Evolutionary conservation across 2,888 invertebrate genomes (phyloP), one percentile per base, ranked within the genome.

Genomic region (Synanthedon tipuliformis): DNA sequence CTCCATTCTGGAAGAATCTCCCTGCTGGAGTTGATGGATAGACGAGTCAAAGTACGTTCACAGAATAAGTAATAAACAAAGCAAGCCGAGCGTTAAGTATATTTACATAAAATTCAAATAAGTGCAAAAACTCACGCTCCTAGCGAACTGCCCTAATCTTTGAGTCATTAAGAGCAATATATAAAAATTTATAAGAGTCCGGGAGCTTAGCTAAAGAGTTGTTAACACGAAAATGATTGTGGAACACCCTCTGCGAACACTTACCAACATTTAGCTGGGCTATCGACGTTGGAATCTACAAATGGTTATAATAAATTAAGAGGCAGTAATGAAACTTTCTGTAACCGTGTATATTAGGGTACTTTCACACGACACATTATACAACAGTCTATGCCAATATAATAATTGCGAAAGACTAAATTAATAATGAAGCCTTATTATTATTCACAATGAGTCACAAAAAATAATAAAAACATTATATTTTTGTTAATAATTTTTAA

Each of bases 201-300:
- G 56, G 60, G 71, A 68, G 66, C 63, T 61, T 53, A 61, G 61
- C 63, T 80, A 78, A 81, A 81, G 78, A 81, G 81, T 80, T 82
- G 84, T 83, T 85, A 86, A 83, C 79, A 78, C 69, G 78, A 78
- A 79, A 82, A 84, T 83, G 71, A 83, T 81, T 76, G 52, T 40
- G 18, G n/a, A 40, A 51, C 41, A 48, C 54, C 55, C 51, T 48
- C 57, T 53, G 51, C 51, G 45, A 15, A 34, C 34, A 10, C 34
- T 34, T 34, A 34, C 34, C 34, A 34, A 34, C 34, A 34, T 34
- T 34, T 34, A 34, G 10, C 34, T 34, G 34, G 34, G 52, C 56
- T 63, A 67, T 65, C 66, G 55, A 56, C 54, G 56, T 50, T 53
- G 57, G 54, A 57, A 67, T 65, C 66, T 61, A 61, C 61, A 54